Evolutionary conservation across 2,113 vertebrate species (phyloP), one percentile per base, ranked within the genome.

Genomic region (Tachysurus vachellii): DNA sequence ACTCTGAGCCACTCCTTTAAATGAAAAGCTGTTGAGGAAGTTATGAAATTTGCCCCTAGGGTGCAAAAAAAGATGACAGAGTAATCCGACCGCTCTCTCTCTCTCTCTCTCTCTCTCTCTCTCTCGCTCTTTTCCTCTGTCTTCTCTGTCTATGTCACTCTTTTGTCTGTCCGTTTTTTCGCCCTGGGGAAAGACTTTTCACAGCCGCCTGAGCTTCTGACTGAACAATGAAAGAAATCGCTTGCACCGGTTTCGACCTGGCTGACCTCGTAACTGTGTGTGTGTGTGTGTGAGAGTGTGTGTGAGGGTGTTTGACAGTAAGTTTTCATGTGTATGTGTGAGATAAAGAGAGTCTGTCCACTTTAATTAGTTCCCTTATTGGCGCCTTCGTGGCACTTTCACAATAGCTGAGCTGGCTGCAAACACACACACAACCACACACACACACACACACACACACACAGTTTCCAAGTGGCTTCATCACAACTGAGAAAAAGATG

Each of bases 181-280:
- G 87, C 91, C 93, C 91, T 85, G 57, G 84, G 90, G 93, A 94
- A 92, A 93, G 92, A 91, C 92, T 94, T 93, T 94, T 94, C 91
- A 93, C 93, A 94, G 92, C 89, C 90, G 91, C 86, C 89, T 85
- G 92, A 91, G 71, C 88, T 85, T 85, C 82, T 70, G 76, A 89
- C 88, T 88, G 88, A 91, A 91, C 88, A 87, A 88, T 89, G 82
- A 88, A 83, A 84, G 76, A 54, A 89, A 82, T 62, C 36, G 47
- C 87, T 75, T 44, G 8, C 82, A 84, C 85, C 61, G 80, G 80
- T 80, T 81, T 80, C 66, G 57, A 84, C 87, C 81, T 28, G 79
- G 68, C 85, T 81, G 85, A 83, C 89, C 85, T 89, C 64, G 77
- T 68, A 82, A 80, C 21, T 61, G 83, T 31, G 62, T 84, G 86